Evolutionary conservation across 1,140 invertebrate genomes (phyloP).

Genomic region (Atta texana): DNA sequence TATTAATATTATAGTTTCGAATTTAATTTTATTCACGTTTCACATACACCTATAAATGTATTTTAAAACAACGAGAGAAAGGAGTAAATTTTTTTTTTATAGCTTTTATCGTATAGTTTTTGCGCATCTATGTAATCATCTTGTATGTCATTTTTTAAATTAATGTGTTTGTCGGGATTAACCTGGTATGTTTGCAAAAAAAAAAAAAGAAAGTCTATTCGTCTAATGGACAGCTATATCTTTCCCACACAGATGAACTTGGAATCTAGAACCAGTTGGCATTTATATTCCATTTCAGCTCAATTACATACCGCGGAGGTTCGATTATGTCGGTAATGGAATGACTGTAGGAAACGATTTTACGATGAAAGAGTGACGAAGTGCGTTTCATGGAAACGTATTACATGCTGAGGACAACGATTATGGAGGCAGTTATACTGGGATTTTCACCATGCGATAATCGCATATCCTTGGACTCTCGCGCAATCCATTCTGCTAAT

Average conservation of each 20-base stretch:
- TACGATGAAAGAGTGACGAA: constrained; percentile 52
- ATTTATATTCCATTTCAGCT: constrained; percentile 70
- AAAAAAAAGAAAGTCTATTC: neutral
- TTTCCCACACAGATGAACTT: neutral
- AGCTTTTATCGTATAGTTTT: neutral
- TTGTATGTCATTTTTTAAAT: neutral
- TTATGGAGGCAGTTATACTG: constrained; percentile 34
- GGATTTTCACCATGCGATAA: constrained; percentile 49
- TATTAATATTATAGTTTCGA: neutral
- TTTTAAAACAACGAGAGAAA: neutral
- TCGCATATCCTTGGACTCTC: constrained; percentile 59
- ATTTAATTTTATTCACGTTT: neutral
- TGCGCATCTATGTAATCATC: neutral
- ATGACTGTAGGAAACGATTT: constrained; percentile 55
- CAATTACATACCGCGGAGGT: constrained; percentile 32
- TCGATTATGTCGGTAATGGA: constrained; percentile 48
- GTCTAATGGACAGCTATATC: constrained; percentile 15
- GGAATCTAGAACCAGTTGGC: constrained; percentile 35
- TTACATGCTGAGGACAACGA: constrained; percentile 68
- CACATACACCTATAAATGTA: neutral
- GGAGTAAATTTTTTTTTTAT: neutral
- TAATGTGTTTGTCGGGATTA: constrained; percentile 5
- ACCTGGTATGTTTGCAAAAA: neutral
- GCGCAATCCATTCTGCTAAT: constrained; percentile 10
- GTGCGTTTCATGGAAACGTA: constrained; percentile 59